Conservation (phyloP, 2,797 vertebrate genomes). For the Pelobates cultripes region DNA sequence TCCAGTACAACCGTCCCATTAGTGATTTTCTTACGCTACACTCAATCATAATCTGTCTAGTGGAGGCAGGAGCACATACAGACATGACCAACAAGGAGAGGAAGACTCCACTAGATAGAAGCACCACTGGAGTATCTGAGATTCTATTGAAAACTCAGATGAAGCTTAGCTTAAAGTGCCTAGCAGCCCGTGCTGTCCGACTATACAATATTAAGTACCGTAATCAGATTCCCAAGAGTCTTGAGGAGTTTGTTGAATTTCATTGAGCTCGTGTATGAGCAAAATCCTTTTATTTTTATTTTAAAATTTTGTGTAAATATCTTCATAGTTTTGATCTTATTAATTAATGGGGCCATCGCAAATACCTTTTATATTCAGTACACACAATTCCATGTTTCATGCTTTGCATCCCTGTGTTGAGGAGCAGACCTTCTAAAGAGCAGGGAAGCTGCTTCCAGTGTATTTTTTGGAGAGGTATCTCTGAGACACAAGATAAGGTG, state of each 20-base stretch:
- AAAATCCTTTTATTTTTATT: neutral
- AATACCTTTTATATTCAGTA: neutral
- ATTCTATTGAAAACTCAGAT: constrained; percentile 98
- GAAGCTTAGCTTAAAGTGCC: constrained; percentile 98
- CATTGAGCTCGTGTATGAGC: constrained; percentile 71
- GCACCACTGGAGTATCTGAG: constrained; percentile 95
- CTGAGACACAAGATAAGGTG: constrained; percentile 17
- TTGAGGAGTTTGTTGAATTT: constrained; percentile 97
- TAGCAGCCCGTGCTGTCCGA: constrained; percentile 93
- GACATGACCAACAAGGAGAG: constrained; percentile 98
- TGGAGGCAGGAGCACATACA: constrained; percentile 95
- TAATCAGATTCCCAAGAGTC: constrained; percentile 94
- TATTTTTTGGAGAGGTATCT: neutral
- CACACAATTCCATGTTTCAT: neutral
- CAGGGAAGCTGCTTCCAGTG: neutral
- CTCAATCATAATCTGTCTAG: constrained; percentile 94
- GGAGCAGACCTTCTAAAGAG: neutral
- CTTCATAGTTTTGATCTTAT: constrained; percentile 12
- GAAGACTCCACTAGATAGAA: constrained; percentile 95
- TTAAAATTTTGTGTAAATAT: neutral
- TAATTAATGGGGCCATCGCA: neutral
- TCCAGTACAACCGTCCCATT: constrained; percentile 97
- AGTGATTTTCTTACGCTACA: constrained; percentile 97
- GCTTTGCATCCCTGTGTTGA: neutral
- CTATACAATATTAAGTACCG: constrained; percentile 90